Percentiles rank a stretch among this genome's conserved stretches.
Conservation (phyloP, 2,797 vertebrate genomes). For the Catamblyrhynchus diadema region DNA sequence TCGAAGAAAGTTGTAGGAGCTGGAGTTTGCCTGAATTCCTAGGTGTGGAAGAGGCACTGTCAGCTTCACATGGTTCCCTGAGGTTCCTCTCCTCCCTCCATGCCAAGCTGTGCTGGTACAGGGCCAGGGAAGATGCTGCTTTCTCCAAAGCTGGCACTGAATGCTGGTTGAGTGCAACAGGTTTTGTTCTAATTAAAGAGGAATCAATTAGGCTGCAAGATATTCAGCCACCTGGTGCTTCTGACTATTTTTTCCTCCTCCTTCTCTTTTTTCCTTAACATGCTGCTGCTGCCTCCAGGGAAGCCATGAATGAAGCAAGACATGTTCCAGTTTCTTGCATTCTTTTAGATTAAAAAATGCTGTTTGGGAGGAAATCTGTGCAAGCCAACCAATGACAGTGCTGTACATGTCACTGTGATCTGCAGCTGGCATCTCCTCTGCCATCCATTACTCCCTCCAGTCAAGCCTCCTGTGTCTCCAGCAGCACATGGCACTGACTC, state of each 20-base stretch:
- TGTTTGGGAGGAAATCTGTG: neutral
- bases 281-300: conserved; percentile 48
- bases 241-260: conserved; percentile 34
- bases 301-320: conserved; percentile 29
- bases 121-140: neutral
- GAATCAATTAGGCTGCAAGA: conserved; percentile 54
- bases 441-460: neutral
- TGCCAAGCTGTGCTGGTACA: neutral
- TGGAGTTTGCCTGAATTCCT: neutral
- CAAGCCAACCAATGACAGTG: neutral
- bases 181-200: conserved; percentile 58
- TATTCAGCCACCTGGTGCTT: conserved; percentile 51
- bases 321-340: conserved; percentile 1
- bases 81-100: neutral
- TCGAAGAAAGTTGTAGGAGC: neutral
- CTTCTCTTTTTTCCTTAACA: conserved; percentile 8
- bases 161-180: conserved; percentile 4
- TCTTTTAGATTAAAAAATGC: conserved; percentile 27
- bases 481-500: neutral
- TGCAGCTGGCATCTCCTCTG: neutral
- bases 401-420: neutral
- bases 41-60: neutral
- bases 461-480: neutral
- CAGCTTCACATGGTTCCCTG: fast-evolving
- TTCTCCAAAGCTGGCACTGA: neutral